Conservation (phyloP, 1,140 invertebrate species). For the Epicauta chinensis region DNA sequence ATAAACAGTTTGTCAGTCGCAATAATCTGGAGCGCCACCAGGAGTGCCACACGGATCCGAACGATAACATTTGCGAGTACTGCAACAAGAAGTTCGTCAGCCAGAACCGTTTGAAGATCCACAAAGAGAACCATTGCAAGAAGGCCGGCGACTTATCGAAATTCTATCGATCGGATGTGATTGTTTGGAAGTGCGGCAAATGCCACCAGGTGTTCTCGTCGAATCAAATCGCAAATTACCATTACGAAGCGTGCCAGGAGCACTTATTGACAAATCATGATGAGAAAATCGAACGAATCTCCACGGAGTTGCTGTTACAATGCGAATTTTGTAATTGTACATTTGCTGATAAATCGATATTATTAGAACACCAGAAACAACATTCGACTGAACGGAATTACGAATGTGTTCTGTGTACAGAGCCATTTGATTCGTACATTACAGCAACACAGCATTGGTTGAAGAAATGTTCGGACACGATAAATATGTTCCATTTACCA, state of each 20-base stretch:
- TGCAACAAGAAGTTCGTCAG: slow-evolving; percentile 41
- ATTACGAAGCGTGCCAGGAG: slow-evolving; percentile 30
- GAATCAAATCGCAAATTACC: slow-evolving; percentile 23
- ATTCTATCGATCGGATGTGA: slow-evolving; percentile 41
- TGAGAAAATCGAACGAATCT: slow-evolving; percentile 30
- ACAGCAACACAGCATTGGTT: slow-evolving; percentile 49
- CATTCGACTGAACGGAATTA: slow-evolving; percentile 50
- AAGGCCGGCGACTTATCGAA: slow-evolving; percentile 39
- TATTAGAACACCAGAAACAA: slow-evolving; percentile 45
- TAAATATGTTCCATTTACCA: slow-evolving; percentile 39
- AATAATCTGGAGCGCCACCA: slow-evolving; percentile 39
- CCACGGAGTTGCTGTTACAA: slow-evolving; percentile 46
- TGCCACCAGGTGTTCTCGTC: slow-evolving; percentile 41
- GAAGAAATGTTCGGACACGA: slow-evolving; percentile 47
- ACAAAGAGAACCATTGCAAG: slow-evolving; percentile 43
- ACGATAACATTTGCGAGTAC: slow-evolving; percentile 37
- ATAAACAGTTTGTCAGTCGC: slow-evolving; percentile 39
- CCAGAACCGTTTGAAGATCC: slow-evolving; percentile 39
- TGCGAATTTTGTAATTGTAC: slow-evolving; percentile 54
- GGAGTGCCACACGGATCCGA: slow-evolving; percentile 30
- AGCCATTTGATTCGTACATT: slow-evolving; percentile 45
- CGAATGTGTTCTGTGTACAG: slow-evolving; percentile 49
- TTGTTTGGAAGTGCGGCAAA: slow-evolving; percentile 39
- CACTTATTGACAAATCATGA: background rate
- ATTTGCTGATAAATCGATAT: slow-evolving; percentile 45